Base-by-base conservation (phyloP, 2,888 invertebrate species). In the Drosophila quinaria region DNA sequence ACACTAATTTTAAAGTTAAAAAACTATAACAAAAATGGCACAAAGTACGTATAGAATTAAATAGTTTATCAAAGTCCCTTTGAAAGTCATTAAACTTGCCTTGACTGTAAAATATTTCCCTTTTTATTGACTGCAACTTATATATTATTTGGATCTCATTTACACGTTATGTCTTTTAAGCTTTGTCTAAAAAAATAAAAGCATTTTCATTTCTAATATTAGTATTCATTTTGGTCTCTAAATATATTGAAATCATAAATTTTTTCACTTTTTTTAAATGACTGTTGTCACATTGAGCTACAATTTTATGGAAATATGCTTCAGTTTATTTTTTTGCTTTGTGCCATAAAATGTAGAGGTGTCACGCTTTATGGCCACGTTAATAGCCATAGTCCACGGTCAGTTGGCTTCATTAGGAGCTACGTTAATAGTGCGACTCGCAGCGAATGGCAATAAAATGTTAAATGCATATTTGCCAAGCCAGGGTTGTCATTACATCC, bases 381-480 rank as follows among this genome's bases (percentile, higher is more conserved):
- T 55, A 42, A 51, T 37, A 5, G 22, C 51, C 50, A 22, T 22
- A 19, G 35, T 51, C 35, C 35, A 51, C 50, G 4, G n/a, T 51
- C 35, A n/a, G 42, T n/a, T 33, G 13, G 17, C 44, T 41, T 63
- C 47, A 63, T 63, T 39, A 13, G 31, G 15, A 17, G 39, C 35
- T 9, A 9, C 39, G 6, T 19, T 41, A 33, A 31, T n/a, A 63
- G n/a, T 44, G 41, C 31, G 42, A 37, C 52, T 29, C 41, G 39
- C 41, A 58, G 4, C 22, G 52, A 50, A 65, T 13, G 54, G 70
- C 66, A 68, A 74, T 80, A 70, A 80, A 80, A 78, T 60, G 69
- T 73, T 65, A 78, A 76, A 75, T 64, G 64, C 66, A 60, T 61
- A 25, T 25, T 25, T 5, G 55, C 58, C 25, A 6, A 5, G 41